phyloP scores from a whole-genome alignment of 2,113 vertebrate genomes.

The Aegotheles bennettii region DNA sequence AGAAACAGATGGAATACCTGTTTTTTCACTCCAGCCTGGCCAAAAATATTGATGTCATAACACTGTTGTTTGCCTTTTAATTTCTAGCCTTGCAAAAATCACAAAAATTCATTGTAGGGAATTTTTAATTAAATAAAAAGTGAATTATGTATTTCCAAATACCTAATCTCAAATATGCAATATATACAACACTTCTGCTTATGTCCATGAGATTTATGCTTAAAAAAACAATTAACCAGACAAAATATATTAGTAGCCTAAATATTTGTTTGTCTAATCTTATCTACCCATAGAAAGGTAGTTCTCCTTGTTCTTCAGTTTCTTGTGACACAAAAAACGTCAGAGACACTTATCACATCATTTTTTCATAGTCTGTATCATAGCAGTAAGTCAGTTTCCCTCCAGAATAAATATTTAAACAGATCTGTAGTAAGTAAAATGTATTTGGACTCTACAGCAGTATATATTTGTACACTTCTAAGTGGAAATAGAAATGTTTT shows the following conservation, averaged over 20 bases:
- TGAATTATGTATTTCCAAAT: not conserved
- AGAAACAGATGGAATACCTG: not conserved
- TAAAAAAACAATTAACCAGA: not conserved
- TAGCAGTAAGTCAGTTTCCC: not conserved
- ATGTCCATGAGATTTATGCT: not conserved
- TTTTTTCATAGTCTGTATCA: not conserved
- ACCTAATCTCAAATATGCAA: not conserved
- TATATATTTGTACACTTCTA: not conserved
- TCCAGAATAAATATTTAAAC: not conserved
- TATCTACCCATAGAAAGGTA: not conserved
- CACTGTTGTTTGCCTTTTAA: not conserved
- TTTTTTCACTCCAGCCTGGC: not conserved
- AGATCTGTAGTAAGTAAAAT: not conserved
- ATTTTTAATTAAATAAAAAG: not conserved
- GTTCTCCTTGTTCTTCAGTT: not conserved
- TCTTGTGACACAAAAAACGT: not conserved
- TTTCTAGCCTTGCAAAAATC: not conserved
- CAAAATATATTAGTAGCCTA: not conserved
- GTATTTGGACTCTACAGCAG: not conserved
- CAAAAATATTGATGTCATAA: not conserved
- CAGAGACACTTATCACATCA: not conserved
- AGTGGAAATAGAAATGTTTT: not conserved
- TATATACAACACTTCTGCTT: not conserved
- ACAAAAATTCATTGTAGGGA: not conserved
- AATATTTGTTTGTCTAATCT: not conserved